These are phyloP conservation scores for Gobionotothen gibberifrons DNA, from an alignment of 2,797 vertebrate species.

Conservation along the genomic window DNA sequence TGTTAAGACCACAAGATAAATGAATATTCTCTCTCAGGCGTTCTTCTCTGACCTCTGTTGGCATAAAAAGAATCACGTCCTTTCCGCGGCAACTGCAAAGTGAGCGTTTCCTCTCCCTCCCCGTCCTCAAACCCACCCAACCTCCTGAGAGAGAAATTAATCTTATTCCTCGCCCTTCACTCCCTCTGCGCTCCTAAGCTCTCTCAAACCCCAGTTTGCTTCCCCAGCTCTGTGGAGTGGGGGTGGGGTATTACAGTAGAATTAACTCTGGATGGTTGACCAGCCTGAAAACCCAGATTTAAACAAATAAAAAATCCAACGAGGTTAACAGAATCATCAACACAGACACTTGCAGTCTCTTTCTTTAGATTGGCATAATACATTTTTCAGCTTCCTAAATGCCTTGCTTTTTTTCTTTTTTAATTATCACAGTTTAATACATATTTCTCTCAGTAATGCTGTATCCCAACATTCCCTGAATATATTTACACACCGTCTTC, in stretches of 20 bases:
- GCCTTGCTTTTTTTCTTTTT: slow-evolving; percentile 4
- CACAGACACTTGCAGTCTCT: not conserved
- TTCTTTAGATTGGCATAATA: slow-evolving; percentile 21
- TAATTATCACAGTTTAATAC: slow-evolving; percentile 1
- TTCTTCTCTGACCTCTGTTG: slow-evolving; percentile 33
- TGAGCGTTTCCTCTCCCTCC: slow-evolving; percentile 58
- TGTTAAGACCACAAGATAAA: not conserved
- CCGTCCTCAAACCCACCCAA: slow-evolving; percentile 53
- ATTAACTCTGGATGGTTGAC: slow-evolving; percentile 63
- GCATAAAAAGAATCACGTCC: slow-evolving; percentile 29
- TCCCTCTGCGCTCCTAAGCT: slow-evolving; percentile 77
- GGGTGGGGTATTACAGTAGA: slow-evolving; percentile 63
- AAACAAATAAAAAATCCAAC: slow-evolving; percentile 18
- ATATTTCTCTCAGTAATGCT: slow-evolving; percentile 14
- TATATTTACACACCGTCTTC: slow-evolving; percentile 2
- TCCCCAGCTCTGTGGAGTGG: slow-evolving; percentile 54
- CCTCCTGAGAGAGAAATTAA: slow-evolving; percentile 79
- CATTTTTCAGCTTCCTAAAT: slow-evolving; percentile 11
- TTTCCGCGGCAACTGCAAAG: slow-evolving; percentile 60
- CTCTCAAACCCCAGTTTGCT: slow-evolving; percentile 68
- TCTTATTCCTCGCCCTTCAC: slow-evolving; percentile 82
- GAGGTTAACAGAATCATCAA: slow-evolving; percentile 44
- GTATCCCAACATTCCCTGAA: not conserved
- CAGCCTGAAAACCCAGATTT: slow-evolving; percentile 36
- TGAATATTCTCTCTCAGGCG: not conserved